Evolutionary conservation across 2,113 vertebrate genomes (phyloP).

Genomic region (Hoplias malabaricus): DNA sequence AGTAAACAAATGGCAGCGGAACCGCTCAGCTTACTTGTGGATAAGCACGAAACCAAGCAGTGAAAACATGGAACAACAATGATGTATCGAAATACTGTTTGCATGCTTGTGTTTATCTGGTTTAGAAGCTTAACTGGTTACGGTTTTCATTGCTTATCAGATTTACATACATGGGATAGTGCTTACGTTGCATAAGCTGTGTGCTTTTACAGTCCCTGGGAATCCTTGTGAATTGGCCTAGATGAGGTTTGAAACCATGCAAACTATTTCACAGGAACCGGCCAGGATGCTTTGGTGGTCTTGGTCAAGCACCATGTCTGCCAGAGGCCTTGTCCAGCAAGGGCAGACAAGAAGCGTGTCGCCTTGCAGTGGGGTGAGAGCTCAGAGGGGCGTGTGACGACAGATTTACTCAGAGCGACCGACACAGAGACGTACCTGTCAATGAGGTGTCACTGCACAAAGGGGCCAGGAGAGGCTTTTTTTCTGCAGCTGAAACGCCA

Average conservation of each 20-base stretch:
- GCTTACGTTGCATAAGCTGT: constrained; percentile 15
- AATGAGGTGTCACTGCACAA: constrained; percentile 51
- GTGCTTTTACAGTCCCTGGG: constrained; percentile 9
- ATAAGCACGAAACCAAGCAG: no score
- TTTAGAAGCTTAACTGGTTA: no score
- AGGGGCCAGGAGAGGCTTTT: constrained; percentile 35
- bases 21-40: no score
- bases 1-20: no score
- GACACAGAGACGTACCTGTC: constrained; percentile 53
- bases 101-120: no score
- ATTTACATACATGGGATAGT: neutral
- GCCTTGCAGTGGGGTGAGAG: constrained; percentile 51
- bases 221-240: constrained; percentile 3
- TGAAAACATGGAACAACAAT: no score
- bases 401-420: constrained; percentile 47
- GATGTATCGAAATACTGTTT: no score
- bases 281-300: constrained; percentile 47
- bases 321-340: constrained; percentile 42
- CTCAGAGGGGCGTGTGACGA: constrained; percentile 42
- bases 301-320: constrained; percentile 48
- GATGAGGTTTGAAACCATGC: constrained; percentile 42
- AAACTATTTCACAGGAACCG: constrained; percentile 49
- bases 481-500: constrained; percentile 39
- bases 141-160: neutral
- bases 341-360: constrained; percentile 50